A percentile compares a stretch with the other conserved stretches of the same genome.
Evolutionary conservation across 1,140 invertebrate species (phyloP).

Genomic region (Atopsyche davidsoni): DNA sequence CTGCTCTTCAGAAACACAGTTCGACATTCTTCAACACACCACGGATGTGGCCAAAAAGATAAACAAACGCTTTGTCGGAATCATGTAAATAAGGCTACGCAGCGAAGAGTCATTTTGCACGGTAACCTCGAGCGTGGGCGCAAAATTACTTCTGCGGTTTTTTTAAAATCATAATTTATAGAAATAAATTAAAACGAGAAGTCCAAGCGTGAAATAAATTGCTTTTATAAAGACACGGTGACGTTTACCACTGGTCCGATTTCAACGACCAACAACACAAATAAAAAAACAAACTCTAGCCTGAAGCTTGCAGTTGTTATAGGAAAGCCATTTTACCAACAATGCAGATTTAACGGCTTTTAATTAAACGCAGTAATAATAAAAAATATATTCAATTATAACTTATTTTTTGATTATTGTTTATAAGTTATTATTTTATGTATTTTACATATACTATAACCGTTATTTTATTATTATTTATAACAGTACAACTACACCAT

Average conservation of each 20-base stretch:
- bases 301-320: no score
- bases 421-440: no score
- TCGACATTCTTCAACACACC: constrained; percentile 14
- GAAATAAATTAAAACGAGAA: no score
- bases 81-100: constrained; percentile 14
- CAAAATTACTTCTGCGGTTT: background rate
- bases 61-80: constrained; percentile 16
- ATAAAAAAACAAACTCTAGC: constrained; percentile 14
- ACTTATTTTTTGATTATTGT: no score
- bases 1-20: constrained; percentile 4
- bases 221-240: constrained; percentile 19
- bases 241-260: constrained; percentile 13
- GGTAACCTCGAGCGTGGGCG: background rate
- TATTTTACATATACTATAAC: no score
- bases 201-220: constrained; percentile 13
- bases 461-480: no score
- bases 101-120: background rate
- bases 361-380: no score
- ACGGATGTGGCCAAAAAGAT: constrained; percentile 7
- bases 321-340: no score
- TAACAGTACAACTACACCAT: no score
- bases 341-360: no score
- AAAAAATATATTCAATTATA: no score
- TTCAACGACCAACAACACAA: constrained; percentile 18
- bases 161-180: no score